Conservation (phyloP, 1,140 invertebrate genomes). For the Doryteuthis pealeii region DNA sequence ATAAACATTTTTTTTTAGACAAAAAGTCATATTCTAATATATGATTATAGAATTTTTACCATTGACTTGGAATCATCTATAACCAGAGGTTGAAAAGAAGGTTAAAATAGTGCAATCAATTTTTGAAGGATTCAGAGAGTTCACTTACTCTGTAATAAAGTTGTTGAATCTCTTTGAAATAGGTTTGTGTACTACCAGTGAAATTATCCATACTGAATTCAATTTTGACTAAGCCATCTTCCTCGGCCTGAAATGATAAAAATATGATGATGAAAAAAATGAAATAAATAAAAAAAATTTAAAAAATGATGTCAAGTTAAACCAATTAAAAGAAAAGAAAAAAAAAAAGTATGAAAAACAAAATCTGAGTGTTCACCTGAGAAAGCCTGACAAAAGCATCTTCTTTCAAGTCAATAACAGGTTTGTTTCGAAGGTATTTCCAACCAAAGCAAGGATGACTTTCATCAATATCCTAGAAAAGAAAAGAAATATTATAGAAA, state of each 20-base stretch:
- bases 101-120: too few species aligned
- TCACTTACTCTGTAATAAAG: conserved; percentile 75
- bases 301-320: background rate
- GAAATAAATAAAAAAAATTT: background rate
- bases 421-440: conserved; percentile 95
- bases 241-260: conserved; percentile 67
- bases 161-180: conserved; percentile 89
- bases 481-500: conserved; percentile 15
- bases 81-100: too few species aligned
- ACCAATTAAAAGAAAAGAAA: too few species aligned
- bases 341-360: background rate
- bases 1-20: too few species aligned
- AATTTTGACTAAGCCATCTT: conserved; percentile 77
- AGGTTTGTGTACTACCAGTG: conserved; percentile 69
- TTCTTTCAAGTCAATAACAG: conserved; percentile 82
- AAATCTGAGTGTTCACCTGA: conserved; percentile 32
- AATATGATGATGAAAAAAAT: background rate
- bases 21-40: too few species aligned
- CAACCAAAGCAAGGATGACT: conserved; percentile 80
- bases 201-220: conserved; percentile 62
- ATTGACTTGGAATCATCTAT: too few species aligned
- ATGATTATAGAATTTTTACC: too few species aligned
- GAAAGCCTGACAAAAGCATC: conserved; percentile 79
- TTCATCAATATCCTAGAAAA: conserved; percentile 71
- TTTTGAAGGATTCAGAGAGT: too few species aligned